Conservation (phyloP, 2,888 invertebrate species). For the Celastrina argiolus region DNA sequence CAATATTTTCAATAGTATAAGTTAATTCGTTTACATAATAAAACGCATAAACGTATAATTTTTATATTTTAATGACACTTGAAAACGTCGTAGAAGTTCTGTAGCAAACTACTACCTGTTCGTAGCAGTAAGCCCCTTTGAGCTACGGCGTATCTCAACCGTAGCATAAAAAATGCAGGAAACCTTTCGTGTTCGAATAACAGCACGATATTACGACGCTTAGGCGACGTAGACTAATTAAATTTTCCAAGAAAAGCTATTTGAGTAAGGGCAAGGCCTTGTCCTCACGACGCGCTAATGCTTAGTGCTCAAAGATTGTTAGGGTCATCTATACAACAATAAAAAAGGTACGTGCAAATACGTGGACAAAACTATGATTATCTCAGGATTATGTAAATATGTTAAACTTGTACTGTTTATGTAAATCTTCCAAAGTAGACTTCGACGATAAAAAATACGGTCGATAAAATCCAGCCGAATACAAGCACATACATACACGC, state of each 20-base stretch:
- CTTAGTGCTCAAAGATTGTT: background rate
- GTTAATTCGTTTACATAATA: background rate
- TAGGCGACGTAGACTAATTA: background rate
- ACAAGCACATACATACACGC: constrained; percentile 42
- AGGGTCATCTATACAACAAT: background rate
- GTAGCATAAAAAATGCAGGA: background rate
- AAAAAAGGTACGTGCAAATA: background rate
- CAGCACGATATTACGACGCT: background rate
- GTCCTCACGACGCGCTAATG: background rate
- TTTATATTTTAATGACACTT: background rate
- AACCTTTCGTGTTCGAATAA: constrained; percentile 1
- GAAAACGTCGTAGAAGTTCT: background rate
- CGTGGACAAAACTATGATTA: no score
- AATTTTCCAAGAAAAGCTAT: constrained; percentile 7
- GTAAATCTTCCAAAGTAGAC: constrained; percentile 39
- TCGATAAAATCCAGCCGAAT: constrained; percentile 44
- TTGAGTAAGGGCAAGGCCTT: background rate
- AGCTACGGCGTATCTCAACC: constrained; percentile 1
- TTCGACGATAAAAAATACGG: constrained; percentile 48
- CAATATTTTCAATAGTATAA: constrained; percentile 4
- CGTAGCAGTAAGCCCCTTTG: background rate
- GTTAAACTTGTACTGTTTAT: constrained; percentile 8
- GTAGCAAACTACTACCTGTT: background rate
- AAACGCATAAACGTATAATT: background rate
- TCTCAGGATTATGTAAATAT: no score